Base-by-base conservation (phyloP, 2,797 vertebrate genomes). In the Sus cebifrons region DNA sequence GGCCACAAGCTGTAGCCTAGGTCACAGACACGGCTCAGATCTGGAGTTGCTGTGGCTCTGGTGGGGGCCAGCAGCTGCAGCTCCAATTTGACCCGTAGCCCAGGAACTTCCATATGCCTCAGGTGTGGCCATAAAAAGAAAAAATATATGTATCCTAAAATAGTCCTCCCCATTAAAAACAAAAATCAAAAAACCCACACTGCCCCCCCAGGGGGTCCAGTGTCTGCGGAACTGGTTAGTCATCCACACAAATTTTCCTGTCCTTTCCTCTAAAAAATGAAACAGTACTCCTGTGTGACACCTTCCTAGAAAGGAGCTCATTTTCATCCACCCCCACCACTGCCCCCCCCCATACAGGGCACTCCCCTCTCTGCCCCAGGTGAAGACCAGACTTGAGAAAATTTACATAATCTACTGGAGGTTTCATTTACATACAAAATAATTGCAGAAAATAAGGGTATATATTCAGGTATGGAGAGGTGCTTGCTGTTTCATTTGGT, bases 381-480 rank as follows among this genome's bases (percentile, higher is more conserved):
- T 65, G 40, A 65, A 88, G 54, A 82, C 32, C n/a, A 18, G 58
- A n/a, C 71, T 95, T 92, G 25, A 86, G 74, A 56, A 85, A 79
- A 21, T 54, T 71, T 86, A 70, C 17, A 20, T 6, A 79, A 73
- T 18, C n/a, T 56, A 16, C n/a, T 20, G 1, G 82, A 40, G 40
- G 15, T 49, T 49, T 32, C 64, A 84, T 20, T 52, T 70, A 83
- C 79, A 6, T 36, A 71, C 29, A 81, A 29, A 9, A 40, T 40
- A 56, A 68, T 17, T 49, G 58, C n/a, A 83, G 25, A 58, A 25
- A 86, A 16, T 64, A 84, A 89, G 23, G 4, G 9, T 18, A 32
- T 70, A 68, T 73, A 74, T 89, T 83, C 65, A 60, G 4, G 16
- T 13, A 32, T 44, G 29, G 32, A 54, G 32, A 74, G 16, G 21